A percentile compares a stretch with the other conserved stretches of the same genome.
Conservation (phyloP, 2,888 invertebrate species). For the Andrena bicolor region DNA sequence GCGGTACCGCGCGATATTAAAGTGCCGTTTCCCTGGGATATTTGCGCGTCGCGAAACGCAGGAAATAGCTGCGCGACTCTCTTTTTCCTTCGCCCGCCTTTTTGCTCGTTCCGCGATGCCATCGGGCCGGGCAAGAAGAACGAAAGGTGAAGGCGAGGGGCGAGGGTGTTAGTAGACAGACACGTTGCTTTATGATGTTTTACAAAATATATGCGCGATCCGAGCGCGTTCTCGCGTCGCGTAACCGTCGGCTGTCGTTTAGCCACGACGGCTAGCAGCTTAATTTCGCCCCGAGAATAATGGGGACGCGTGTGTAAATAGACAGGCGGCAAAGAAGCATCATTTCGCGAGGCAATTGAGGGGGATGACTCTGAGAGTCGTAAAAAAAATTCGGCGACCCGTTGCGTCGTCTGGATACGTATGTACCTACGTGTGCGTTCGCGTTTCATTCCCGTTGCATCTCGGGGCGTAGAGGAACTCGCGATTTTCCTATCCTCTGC, state of each 20-base stretch:
- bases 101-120: constrained; percentile 42
- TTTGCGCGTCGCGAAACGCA: constrained; percentile 71
- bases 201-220: constrained; percentile 31
- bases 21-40: constrained; percentile 71
- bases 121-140: constrained; percentile 30
- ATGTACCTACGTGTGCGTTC: too few species aligned
- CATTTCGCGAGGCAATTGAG: constrained; percentile 33
- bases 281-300: constrained; percentile 31
- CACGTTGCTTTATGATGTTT: constrained; percentile 27
- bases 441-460: too few species aligned
- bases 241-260: constrained; percentile 23
- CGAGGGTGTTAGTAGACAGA: not conserved
- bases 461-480: too few species aligned
- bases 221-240: constrained; percentile 1
- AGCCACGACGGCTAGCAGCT: constrained; percentile 1
- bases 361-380: not conserved
- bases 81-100: constrained; percentile 59
- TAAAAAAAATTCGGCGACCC: constrained; percentile 4
- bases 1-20: constrained; percentile 69
- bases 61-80: constrained; percentile 69
- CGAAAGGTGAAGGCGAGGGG: not conserved
- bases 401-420: too few species aligned
- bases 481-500: too few species aligned
- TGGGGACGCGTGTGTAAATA: constrained; percentile 34
- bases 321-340: constrained; percentile 30